phyloP scores from a whole-genome alignment of 35 echinoderm and acorn worm species.

The Acanthaster planci region DNA sequence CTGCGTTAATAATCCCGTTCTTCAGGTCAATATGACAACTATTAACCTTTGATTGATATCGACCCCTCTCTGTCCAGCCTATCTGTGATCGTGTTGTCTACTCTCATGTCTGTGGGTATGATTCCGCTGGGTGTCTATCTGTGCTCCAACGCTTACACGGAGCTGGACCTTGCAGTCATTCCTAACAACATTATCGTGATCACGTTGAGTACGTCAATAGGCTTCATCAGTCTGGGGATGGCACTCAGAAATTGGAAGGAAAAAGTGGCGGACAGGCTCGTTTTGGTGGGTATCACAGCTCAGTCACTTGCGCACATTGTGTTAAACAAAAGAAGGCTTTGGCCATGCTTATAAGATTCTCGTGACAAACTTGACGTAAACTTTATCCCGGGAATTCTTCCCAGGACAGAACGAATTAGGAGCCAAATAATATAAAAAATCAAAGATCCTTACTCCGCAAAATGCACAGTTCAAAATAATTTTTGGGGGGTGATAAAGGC shows the following conservation, averaged over 20 bases:
- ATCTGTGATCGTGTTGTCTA: constrained; percentile 6
- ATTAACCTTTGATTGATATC: neutral
- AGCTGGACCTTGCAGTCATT: neutral
- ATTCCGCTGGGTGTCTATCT: constrained; percentile 5
- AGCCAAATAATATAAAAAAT: no score
- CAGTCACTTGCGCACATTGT: no score
- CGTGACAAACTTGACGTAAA: no score
- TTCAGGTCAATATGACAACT: neutral
- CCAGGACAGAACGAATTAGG: no score
- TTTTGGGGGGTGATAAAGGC: no score
- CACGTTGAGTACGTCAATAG: neutral
- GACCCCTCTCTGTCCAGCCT: neutral
- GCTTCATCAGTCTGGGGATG: neutral
- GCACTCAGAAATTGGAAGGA: neutral
- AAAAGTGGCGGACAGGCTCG: neutral
- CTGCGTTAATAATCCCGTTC: neutral
- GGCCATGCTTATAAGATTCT: no score
- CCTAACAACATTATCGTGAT: neutral
- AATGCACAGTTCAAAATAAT: no score
- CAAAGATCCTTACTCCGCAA: no score
- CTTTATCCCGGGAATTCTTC: no score
- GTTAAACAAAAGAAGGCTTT: no score
- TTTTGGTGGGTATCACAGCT: neutral
- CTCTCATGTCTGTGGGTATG: constrained; percentile 16
- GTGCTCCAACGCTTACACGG: neutral